A percentile compares a stretch with the other conserved stretches of the same genome.
Evolutionary conservation across 2,797 vertebrate species (phyloP).

Genomic region (Myotis daubentonii): DNA sequence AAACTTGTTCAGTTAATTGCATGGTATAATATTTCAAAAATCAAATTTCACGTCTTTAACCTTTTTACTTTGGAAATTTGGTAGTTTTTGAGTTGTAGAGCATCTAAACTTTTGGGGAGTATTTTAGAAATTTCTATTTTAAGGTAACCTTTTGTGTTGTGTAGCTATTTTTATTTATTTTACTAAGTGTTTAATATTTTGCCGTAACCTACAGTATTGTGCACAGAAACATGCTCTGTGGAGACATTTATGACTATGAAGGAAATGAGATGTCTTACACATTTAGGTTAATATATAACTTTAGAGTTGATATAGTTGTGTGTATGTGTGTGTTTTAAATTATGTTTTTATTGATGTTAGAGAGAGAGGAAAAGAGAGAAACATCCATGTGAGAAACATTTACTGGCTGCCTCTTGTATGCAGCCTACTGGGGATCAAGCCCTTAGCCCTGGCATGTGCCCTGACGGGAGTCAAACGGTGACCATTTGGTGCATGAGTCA

Average conservation of each 20-base stretch:
- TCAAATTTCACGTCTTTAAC: not conserved
- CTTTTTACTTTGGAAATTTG: not conserved
- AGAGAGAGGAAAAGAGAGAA: not conserved
- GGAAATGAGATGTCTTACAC: not conserved
- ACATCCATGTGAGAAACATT: not conserved
- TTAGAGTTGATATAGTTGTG: slow-evolving; percentile 41
- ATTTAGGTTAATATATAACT: not conserved
- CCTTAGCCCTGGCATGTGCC: not conserved
- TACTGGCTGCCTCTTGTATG: not conserved
- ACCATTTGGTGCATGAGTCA: not conserved
- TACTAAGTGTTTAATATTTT: slow-evolving; percentile 34
- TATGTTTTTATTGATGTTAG: not conserved
- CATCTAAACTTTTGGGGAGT: not conserved
- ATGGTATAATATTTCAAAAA: not conserved
- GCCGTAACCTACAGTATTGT: not conserved
- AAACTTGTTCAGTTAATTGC: slow-evolving; percentile 14
- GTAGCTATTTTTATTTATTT: slow-evolving; percentile 13
- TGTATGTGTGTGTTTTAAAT: not conserved
- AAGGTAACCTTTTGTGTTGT: not conserved
- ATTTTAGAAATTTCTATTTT: slow-evolving; percentile 47
- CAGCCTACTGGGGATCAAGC: not conserved
- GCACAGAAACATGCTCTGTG: not conserved
- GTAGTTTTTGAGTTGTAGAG: slow-evolving; percentile 14
- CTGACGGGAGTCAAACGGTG: not conserved
- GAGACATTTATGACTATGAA: not conserved